Evolutionary conservation across 2,797 vertebrate species (phyloP).

Genomic region (Cyclopterus lumpus): DNA sequence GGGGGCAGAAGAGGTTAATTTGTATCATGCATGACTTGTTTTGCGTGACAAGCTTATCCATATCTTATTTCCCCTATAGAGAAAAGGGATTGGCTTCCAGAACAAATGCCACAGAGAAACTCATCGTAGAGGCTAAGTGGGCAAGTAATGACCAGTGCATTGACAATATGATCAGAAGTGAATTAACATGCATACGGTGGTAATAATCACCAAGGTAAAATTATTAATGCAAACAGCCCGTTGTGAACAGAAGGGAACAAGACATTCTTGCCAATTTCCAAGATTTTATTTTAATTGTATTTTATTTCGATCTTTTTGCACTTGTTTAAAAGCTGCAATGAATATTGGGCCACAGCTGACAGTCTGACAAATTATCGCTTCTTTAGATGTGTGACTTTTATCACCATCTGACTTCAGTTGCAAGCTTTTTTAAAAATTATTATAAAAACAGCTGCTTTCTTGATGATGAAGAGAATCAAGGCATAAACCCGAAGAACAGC

Average conservation of each 20-base stretch:
- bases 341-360: neutral
- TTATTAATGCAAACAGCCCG: neutral
- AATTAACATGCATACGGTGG: neutral
- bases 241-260: neutral
- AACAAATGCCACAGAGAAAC: slow-evolving; percentile 16
- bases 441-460: neutral
- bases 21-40: slow-evolving; percentile 73
- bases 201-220: neutral
- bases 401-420: neutral
- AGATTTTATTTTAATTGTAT: neutral
- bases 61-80: slow-evolving; percentile 71
- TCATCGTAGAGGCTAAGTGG: slow-evolving; percentile 11
- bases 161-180: neutral
- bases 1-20: slow-evolving; percentile 69
- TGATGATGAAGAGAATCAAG: neutral
- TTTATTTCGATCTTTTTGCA: neutral
- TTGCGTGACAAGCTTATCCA: slow-evolving; percentile 76
- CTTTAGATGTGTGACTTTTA: no score
- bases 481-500: accelerated
- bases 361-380: neutral
- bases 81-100: slow-evolving; percentile 26
- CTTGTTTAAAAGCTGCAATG: neutral
- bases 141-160: neutral
- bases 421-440: neutral
- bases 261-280: neutral